These are phyloP conservation scores for Gordius sp. DNA, from an alignment of 2,888 invertebrate species.

Conservation along the genomic window DNA sequence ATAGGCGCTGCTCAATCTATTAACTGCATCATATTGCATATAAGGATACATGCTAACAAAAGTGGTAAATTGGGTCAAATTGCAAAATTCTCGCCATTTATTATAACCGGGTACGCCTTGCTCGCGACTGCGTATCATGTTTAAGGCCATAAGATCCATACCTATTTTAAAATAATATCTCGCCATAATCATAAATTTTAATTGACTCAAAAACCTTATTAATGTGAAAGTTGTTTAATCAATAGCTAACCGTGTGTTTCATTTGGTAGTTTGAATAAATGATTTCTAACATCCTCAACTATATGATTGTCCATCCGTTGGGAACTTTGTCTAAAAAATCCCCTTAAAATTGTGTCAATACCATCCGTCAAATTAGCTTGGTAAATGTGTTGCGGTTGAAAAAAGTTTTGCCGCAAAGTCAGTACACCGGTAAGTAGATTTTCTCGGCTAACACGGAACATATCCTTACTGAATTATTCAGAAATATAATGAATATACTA, in stretches of 20 bases:
- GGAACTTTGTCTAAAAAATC: neutral
- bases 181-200: no score
- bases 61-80: no score
- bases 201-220: no score
- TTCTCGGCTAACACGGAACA: neutral
- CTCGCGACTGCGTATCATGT: conserved; percentile 46
- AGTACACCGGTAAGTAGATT: neutral
- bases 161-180: no score
- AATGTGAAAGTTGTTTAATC: no score
- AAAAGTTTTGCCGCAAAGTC: neutral
- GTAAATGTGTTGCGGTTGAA: conserved; percentile 14
- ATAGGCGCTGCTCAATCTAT: no score
- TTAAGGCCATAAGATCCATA: conserved; percentile 63
- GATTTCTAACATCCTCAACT: conserved; percentile 7
- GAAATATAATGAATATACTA: no score
- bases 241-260: conserved; percentile 5
- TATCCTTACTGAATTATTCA: conserved; percentile 10
- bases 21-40: no score
- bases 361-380: neutral
- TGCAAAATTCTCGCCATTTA: conserved; percentile 23
- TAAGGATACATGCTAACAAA: no score
- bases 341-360: neutral
- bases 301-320: conserved; percentile 4
- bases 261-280: neutral
- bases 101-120: conserved; percentile 21